phyloP scores from a whole-genome alignment of 2,888 invertebrate genomes.

The Bombyx huttoni region DNA sequence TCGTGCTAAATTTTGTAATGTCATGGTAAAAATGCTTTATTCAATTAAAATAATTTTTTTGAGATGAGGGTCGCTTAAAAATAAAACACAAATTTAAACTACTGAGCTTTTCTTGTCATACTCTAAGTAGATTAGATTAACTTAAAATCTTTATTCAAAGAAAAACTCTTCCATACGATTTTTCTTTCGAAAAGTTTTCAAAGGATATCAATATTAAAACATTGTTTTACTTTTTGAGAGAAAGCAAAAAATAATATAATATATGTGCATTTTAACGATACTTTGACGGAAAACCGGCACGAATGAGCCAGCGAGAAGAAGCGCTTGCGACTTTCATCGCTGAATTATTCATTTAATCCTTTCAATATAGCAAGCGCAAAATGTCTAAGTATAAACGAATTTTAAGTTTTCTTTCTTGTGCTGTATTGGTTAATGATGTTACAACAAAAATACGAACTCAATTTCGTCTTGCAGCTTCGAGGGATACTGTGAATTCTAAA shows the following conservation, averaged over 20 bases:
- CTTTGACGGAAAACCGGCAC: constrained; percentile 36
- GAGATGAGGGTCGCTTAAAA: too few relatives aligned
- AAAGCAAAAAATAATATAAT: constrained; percentile 32
- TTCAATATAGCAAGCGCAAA: constrained; percentile 46
- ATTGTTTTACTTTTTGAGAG: constrained; percentile 18
- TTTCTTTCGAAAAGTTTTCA: background rate
- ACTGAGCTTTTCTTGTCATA: too few relatives aligned
- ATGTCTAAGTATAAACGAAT: constrained; percentile 25
- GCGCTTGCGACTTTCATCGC: constrained; percentile 41
- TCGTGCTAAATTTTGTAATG: background rate
- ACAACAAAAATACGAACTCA: background rate
- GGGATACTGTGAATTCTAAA: background rate
- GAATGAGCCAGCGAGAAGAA: constrained; percentile 35
- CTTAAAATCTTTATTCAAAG: background rate
- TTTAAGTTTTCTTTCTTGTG: constrained; percentile 26
- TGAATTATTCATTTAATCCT: constrained; percentile 61
- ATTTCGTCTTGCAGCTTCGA: background rate
- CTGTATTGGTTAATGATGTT: constrained; percentile 20
- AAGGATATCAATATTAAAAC: background rate
- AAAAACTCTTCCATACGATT: background rate
- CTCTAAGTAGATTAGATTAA: too few relatives aligned
- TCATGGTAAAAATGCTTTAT: background rate
- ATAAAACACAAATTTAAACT: too few relatives aligned
- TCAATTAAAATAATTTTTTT: too few relatives aligned
- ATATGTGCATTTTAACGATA: constrained; percentile 49